Conservation (phyloP, 2,113 vertebrate species). For the Megaceryle torquata region DNA sequence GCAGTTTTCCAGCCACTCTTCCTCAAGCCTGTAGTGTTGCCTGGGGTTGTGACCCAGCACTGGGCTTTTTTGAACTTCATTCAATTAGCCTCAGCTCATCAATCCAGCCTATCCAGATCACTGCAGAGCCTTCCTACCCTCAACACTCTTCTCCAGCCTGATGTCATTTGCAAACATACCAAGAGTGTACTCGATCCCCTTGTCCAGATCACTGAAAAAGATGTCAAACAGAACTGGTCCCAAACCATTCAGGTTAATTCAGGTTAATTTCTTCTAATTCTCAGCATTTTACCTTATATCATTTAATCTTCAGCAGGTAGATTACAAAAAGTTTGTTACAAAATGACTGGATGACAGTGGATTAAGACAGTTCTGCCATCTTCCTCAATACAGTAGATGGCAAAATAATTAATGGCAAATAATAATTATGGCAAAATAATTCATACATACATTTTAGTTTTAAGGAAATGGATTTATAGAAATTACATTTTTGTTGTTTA, state of each 20-base stretch:
- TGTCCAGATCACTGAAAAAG: neutral
- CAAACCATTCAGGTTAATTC: neutral
- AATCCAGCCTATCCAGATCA: too few species aligned
- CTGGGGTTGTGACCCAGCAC: too few species aligned
- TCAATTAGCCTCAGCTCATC: too few species aligned
- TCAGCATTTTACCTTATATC: neutral
- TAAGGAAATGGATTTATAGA: neutral
- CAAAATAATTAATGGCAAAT: neutral
- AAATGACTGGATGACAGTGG: neutral
- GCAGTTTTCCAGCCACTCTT: neutral
- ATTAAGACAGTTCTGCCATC: neutral
- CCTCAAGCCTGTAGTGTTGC: too few species aligned
- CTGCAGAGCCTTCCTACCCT: too few species aligned
- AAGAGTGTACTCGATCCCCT: accelerated
- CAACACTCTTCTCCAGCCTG: too few species aligned
- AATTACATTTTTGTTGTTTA: neutral
- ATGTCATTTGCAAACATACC: neutral
- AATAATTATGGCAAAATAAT: neutral
- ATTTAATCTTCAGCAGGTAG: neutral
- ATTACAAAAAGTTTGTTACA: neutral
- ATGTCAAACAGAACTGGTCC: neutral
- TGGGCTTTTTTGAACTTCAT: too few species aligned
- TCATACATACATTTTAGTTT: neutral
- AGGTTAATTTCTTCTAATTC: neutral
- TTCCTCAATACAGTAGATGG: neutral